A percentile compares a stretch with the other conserved stretches of the same genome.
Conservation (phyloP, 1,140 invertebrate species). For the Drosophila tristis region DNA sequence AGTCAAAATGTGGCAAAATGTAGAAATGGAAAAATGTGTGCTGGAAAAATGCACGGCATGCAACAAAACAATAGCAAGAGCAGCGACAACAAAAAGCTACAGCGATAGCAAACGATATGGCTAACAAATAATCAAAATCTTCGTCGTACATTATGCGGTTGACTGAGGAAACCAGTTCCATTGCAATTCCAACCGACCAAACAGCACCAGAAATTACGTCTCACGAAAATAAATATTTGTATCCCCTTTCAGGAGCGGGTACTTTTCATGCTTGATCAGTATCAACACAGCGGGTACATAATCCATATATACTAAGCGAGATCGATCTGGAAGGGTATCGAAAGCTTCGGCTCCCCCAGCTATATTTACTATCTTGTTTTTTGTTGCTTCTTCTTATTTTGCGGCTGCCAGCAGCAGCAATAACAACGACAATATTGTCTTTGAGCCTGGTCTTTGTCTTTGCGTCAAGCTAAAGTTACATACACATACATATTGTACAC, state of each 20-base stretch:
- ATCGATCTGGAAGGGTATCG: too few species aligned
- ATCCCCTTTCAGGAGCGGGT: slow-evolving; percentile 9
- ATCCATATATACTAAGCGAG: too few species aligned
- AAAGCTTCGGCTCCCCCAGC: too few species aligned
- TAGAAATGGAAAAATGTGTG: slow-evolving; percentile 56
- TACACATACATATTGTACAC: slow-evolving; percentile 30
- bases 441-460: slow-evolving; percentile 48
- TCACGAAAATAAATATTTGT: slow-evolving; percentile 67
- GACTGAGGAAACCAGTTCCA: slow-evolving; percentile 77
- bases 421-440: slow-evolving; percentile 28
- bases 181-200: slow-evolving; percentile 72
- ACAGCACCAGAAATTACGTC: slow-evolving; percentile 80
- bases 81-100: slow-evolving; percentile 3
- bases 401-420: slow-evolving; percentile 36
- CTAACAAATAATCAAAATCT: slow-evolving; percentile 62
- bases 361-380: neutral
- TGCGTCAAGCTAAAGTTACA: slow-evolving; percentile 47
- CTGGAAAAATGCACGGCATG: slow-evolving; percentile 62
- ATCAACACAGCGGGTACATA: too few species aligned
- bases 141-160: slow-evolving; percentile 71
- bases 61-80: slow-evolving; percentile 47
- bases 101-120: slow-evolving; percentile 32
- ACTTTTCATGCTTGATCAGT: too few species aligned
- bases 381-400: slow-evolving; percentile 30
- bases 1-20: slow-evolving; percentile 66